Evolutionary conservation across 2,888 invertebrate species (phyloP).

Genomic region (Lycocerus yunnanus): DNA sequence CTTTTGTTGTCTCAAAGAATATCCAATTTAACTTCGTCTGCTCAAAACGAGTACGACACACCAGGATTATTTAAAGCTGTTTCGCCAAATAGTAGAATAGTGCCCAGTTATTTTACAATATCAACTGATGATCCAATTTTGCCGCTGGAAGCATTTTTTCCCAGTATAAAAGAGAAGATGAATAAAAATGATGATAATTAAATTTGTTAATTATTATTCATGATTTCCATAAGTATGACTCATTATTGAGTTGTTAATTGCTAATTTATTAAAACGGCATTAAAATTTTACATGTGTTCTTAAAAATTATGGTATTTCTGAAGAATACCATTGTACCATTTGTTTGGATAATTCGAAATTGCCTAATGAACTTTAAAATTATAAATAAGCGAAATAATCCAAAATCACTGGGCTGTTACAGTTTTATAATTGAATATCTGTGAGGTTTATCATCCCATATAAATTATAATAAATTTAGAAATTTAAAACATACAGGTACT

Average conservation of each 20-base stretch:
- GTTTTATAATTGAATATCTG: neutral
- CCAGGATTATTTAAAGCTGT: slow-evolving; percentile 73
- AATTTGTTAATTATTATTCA: too few species aligned
- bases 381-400: too few species aligned
- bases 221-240: too few species aligned
- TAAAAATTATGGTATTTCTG: neutral
- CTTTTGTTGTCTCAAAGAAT: slow-evolving; percentile 69
- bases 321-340: neutral
- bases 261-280: neutral
- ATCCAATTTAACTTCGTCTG: slow-evolving; percentile 74
- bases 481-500: neutral
- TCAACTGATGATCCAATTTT: slow-evolving; percentile 79
- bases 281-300: neutral
- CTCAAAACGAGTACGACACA: slow-evolving; percentile 73
- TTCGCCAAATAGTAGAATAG: slow-evolving; percentile 64
- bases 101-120: slow-evolving; percentile 73
- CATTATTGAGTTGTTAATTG: neutral
- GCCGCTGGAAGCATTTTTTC: slow-evolving; percentile 81
- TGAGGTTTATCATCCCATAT: neutral
- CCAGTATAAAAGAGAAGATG: slow-evolving; percentile 61
- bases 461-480: neutral
- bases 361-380: neutral
- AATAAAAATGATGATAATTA: slow-evolving; percentile 11
- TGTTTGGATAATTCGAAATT: neutral
- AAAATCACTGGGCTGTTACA: too few species aligned